Conservation (phyloP, 1,140 invertebrate genomes). For the Rhopalosiphum padi region DNA sequence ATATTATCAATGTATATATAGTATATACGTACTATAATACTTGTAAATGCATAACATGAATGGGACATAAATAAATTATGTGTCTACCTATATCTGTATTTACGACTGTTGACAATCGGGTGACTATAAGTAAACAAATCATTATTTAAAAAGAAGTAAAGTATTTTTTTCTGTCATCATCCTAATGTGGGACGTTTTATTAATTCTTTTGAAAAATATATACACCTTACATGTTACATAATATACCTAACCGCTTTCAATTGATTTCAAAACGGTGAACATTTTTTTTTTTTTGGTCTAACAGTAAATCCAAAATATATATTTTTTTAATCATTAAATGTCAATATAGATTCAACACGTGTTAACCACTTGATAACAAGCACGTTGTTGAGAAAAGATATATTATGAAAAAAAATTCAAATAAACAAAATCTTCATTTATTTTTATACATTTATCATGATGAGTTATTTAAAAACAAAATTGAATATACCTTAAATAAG, state of each 20-base stretch:
- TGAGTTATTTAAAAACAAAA: neutral
- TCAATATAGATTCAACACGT: neutral
- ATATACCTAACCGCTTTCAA: neutral
- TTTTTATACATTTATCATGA: neutral
- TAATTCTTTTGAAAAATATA: neutral
- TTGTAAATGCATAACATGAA: neutral
- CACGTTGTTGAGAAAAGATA: neutral
- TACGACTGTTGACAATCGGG: neutral
- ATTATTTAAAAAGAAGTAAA: neutral
- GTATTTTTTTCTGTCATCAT: neutral
- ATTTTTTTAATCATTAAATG: neutral
- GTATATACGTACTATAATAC: neutral
- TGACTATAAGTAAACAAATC: neutral
- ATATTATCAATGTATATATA: neutral
- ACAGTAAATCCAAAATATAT: neutral
- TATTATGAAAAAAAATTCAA: neutral
- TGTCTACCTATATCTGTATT: neutral
- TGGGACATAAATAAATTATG: neutral
- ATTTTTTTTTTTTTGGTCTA: neutral
- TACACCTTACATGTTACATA: neutral
- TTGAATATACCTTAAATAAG: neutral
- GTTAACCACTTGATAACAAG: neutral
- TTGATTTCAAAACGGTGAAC: no score
- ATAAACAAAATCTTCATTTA: neutral
- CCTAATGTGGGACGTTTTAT: neutral